Conservation (phyloP, 2,888 invertebrate species). For the Drosophila pegasa region DNA sequence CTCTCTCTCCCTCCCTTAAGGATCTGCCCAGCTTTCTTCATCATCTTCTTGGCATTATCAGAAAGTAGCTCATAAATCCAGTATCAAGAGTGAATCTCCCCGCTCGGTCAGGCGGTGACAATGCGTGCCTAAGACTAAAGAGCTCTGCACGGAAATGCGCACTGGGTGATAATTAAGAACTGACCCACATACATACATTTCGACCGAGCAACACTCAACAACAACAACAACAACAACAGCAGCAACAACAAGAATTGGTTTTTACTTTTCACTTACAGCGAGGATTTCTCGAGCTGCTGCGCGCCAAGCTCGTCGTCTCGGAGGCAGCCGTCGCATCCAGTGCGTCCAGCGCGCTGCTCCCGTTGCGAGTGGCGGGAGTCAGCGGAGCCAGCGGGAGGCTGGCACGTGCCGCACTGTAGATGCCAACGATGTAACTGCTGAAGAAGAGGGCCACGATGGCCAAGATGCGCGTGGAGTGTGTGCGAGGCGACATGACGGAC, state of each 20-base stretch:
- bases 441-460: constrained; percentile 63
- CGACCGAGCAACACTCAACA: constrained; percentile 6
- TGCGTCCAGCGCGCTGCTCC: constrained; percentile 21
- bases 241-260: constrained; percentile 41
- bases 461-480: constrained; percentile 58
- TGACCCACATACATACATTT: constrained; percentile 67
- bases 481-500: constrained; percentile 40
- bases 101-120: constrained; percentile 37
- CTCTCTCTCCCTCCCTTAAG: no score
- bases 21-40: no score
- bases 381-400: constrained; percentile 33
- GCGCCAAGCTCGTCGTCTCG: constrained; percentile 20
- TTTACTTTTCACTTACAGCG: constrained; percentile 63
- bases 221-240: constrained; percentile 27
- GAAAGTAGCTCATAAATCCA: not conserved
- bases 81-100: constrained; percentile 13
- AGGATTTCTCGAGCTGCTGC: constrained; percentile 62
- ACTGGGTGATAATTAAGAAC: constrained; percentile 75
- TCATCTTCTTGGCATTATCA: not conserved
- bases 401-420: constrained; percentile 62
- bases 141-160: constrained; percentile 59
- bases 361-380: constrained; percentile 8
- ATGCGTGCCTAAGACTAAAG: constrained; percentile 62
- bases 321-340: not conserved
- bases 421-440: constrained; percentile 60